Conservation (phyloP, 2,888 invertebrate species). For the Platycheirus rosarum region DNA sequence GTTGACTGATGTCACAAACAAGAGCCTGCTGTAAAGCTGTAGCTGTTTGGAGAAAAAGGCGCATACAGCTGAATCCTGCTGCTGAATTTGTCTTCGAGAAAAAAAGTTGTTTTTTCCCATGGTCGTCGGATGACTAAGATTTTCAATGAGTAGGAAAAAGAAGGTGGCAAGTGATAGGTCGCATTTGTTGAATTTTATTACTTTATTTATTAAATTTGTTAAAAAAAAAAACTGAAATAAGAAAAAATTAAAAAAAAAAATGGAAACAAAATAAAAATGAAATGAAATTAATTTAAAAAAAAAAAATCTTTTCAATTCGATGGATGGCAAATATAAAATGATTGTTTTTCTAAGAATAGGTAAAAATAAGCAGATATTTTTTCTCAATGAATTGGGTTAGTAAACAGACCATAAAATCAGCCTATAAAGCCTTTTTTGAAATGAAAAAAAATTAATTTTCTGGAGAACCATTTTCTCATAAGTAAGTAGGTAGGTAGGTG, state of each 20-base stretch:
- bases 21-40: slow-evolving; percentile 43
- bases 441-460: too few relatives aligned
- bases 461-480: too few relatives aligned
- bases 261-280: slow-evolving; percentile 20
- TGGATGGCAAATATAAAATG: too few relatives aligned
- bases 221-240: slow-evolving; percentile 4
- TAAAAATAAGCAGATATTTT: too few relatives aligned
- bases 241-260: slow-evolving; percentile 31
- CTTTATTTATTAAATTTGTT: slow-evolving; percentile 23
- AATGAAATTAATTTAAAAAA: slow-evolving; percentile 11
- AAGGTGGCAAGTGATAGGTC: slow-evolving; percentile 64
- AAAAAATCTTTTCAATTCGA: too few relatives aligned
- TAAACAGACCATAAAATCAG: too few relatives aligned
- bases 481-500: too few relatives aligned
- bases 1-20: slow-evolving; percentile 41
- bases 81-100: not conserved
- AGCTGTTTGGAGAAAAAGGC: slow-evolving; percentile 18
- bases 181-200: slow-evolving; percentile 49
- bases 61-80: slow-evolving; percentile 29
- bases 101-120: not conserved
- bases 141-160: slow-evolving; percentile 36
- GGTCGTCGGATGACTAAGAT: slow-evolving; percentile 15
- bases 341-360: too few relatives aligned
- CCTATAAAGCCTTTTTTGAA: too few relatives aligned
- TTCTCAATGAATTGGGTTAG: too few relatives aligned